Conservation (phyloP, 64 coral and sea anemone species). For the Acropora yongei region DNA sequence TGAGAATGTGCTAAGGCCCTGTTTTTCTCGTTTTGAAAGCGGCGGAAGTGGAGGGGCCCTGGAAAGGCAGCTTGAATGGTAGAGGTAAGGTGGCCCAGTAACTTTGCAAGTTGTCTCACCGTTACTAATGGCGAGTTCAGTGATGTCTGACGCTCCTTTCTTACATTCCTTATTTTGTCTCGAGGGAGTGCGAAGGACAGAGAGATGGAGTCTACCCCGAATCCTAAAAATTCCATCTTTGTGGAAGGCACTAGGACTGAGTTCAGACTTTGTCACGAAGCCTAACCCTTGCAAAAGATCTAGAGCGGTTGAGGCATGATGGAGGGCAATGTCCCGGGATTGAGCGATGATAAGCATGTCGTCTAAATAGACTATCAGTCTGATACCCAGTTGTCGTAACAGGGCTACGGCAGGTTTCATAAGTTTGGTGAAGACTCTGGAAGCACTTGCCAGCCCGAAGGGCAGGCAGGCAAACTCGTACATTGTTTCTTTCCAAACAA, state of each 20-base stretch:
- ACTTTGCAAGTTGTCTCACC: constrained; percentile 62
- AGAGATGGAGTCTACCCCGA: constrained; percentile 44
- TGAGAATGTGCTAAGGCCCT: constrained; percentile 7
- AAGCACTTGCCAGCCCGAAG: constrained; percentile 48
- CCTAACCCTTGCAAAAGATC: constrained; percentile 45
- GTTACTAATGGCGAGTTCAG: constrained; percentile 18
- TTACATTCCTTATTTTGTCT: constrained; percentile 61
- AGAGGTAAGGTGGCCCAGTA: constrained; percentile 68
- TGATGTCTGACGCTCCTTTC: constrained; percentile 35
- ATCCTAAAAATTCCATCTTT: constrained; percentile 32
- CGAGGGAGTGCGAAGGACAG: constrained; percentile 39
- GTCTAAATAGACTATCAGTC: constrained; percentile 48
- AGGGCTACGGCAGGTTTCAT: constrained; percentile 52
- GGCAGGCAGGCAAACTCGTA: constrained; percentile 55
- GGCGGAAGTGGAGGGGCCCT: constrained; percentile 60
- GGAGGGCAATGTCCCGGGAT: constrained; percentile 4
- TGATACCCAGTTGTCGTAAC: constrained; percentile 31
- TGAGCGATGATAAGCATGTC: constrained; percentile 39
- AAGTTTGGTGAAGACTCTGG: constrained; percentile 62
- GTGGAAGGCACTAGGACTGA: constrained; percentile 37
- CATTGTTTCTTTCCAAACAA: constrained; percentile 32
- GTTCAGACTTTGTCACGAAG: constrained; percentile 50
- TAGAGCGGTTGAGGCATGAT: constrained; percentile 46
- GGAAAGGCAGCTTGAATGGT: constrained; percentile 80
- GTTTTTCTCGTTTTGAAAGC: constrained; percentile 63